Base-by-base conservation (phyloP, 2,113 vertebrate genomes). In the Pardalotus punctatus region DNA sequence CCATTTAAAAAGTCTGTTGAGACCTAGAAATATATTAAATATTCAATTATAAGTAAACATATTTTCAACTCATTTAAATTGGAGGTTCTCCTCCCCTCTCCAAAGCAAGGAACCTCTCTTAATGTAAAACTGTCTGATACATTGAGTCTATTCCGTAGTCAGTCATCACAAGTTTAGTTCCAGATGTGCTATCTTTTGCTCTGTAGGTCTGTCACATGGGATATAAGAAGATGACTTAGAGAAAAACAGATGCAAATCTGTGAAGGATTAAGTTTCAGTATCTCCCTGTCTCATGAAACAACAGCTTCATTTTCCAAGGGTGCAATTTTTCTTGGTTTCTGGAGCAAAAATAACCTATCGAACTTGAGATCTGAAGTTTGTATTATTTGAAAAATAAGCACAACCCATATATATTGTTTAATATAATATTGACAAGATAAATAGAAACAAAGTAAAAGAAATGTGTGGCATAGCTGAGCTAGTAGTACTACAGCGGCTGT, bases 1-100 rank as follows among this genome's bases (percentile, higher is more conserved):
- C 40, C 35, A 93, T 65, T 96, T 66, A 90, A 85, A 70, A 95
- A 90, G 8, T 47, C 90, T 93, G 10, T 58, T 84, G 36, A 85
- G 50, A 82, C 16, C 31, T 40, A 35, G 23, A 70, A 60, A 71
- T 43, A 56, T 27, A 53, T 43, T 47, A 86, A 79, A 86, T 69
- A 92, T 81, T 86, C 11, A 91, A 33, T 6, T 66, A 29, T 33
- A 87, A 69, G 14, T 51, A 70, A 86, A 84, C 16, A 42, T 38
- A 50, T 42, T 90, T 94, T 89, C 36, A 90, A 69, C 3, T 73
- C 1, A 50, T 88, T 84, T 86, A 56, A 91, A 74, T 1, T 42
- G 11, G 35, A 66, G 21, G 14, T 74, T 12, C 2, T 78, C 29
- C 33, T 84, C 11, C 12, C 11, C 20, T 50, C 24, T 72, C 57